Evolutionary conservation across 2,888 invertebrate species (phyloP), one percentile per base, ranked within the genome.

Genomic region (Lepidochrysops patricia): DNA sequence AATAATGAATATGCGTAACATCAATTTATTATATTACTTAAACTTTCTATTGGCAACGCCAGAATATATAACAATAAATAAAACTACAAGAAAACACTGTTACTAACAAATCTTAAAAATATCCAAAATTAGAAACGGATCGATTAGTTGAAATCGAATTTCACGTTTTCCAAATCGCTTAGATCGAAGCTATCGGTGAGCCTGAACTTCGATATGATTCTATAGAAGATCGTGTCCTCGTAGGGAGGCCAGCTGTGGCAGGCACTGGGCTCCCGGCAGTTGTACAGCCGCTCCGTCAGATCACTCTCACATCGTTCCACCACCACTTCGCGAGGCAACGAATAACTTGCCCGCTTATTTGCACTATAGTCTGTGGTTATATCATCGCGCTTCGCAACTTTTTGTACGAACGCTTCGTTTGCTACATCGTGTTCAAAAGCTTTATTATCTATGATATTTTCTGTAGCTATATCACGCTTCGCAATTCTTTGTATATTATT

Each of bases 161-260:
- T 54, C 19, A 54, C 7, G 19, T 57, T 64, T 52, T 80, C 81
- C 3, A 85, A 64, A 61, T 83, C 80, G 50, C 75, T 85, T 0
- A 80, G 74, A 71, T 89, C 88, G 50, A 89, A 87, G 63, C 89
- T 90, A 13, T 88, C 84, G 0, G 88, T 83, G 79, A 86, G 81
- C 57, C 85, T 76, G 64, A 88, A 89, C 60, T 85, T 79, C 0
- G 87, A 82, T 12, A 87, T 74, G 1, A 89, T 78, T 29, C 73
- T 79, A 59, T 86, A 89, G 63, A 86, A 85, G 12, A 88, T 15
- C 0, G 86, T 78, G 9, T 86, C 77, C 57, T 89, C 88, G 25
- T 76, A 84, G 0, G 89, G 87, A 0, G 89, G 89, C 89, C 89
- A 89, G 27, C 54, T 2, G 82, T 84, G 0, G 75, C 69, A 27